phyloP scores from a whole-genome alignment of 2,113 vertebrate genomes.

The Boulengeromyrus knoepffleri region DNA sequence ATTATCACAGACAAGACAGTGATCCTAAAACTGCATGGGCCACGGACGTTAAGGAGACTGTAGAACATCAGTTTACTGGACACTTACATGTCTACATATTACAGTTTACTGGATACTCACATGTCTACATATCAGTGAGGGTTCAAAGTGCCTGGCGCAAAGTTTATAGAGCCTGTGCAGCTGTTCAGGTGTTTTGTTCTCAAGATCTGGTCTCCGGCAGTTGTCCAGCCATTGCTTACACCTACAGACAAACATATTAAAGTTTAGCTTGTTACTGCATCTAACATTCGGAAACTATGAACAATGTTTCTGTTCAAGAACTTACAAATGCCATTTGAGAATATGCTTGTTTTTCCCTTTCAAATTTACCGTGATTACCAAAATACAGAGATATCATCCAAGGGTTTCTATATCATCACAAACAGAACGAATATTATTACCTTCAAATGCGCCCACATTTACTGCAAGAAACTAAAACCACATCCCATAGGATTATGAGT shows the following conservation, averaged over 20 bases:
- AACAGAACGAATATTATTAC: background rate
- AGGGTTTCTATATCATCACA: background rate
- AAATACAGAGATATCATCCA: background rate
- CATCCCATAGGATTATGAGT: background rate
- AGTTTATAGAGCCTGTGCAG: conserved; percentile 84
- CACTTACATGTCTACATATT: background rate
- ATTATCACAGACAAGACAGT: background rate
- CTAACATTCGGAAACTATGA: background rate
- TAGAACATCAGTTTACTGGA: background rate
- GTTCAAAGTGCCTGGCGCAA: conserved; percentile 92
- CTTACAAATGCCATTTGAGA: background rate
- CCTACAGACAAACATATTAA: conserved; percentile 48
- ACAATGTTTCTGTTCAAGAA: background rate
- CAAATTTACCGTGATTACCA: background rate
- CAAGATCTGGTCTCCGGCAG: conserved; percentile 81
- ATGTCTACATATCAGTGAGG: conserved; percentile 79
- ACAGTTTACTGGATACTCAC: conserved; percentile 60
- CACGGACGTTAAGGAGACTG: background rate
- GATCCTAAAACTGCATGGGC: background rate
- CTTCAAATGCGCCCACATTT: background rate
- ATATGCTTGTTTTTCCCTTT: background rate
- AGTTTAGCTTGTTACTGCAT: background rate
- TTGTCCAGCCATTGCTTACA: conserved; percentile 92
- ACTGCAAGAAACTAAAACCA: background rate
- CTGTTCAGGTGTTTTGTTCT: conserved; percentile 81